Evolutionary conservation across 2,888 invertebrate species (phyloP).

Genomic region (Pollenia amentaria): DNA sequence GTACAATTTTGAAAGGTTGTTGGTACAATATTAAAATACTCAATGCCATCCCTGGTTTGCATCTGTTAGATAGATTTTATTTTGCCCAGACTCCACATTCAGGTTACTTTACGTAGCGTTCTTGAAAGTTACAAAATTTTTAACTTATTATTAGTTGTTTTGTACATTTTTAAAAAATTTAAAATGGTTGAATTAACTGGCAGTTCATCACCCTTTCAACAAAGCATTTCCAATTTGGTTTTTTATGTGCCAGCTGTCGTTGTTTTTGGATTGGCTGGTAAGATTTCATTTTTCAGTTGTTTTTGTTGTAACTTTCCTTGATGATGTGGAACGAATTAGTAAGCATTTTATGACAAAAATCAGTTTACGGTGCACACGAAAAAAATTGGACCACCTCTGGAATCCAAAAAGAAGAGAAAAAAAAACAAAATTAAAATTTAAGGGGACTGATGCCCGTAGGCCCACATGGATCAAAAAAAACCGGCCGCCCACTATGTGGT

Average conservation of each 20-base stretch:
- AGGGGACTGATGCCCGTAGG: no score
- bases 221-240: slow-evolving; percentile 94
- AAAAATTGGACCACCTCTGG: no score
- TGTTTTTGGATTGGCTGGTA: slow-evolving; percentile 91
- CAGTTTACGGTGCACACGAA: no score
- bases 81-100: slow-evolving; percentile 51
- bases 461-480: no score
- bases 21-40: no score
- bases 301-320: slow-evolving; percentile 45
- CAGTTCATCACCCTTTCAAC: slow-evolving; percentile 91
- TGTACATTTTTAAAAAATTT: slow-evolving; percentile 1
- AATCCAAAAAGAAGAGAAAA: no score
- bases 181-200: slow-evolving; percentile 94
- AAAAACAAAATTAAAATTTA: no score
- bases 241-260: slow-evolving; percentile 94
- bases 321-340: slow-evolving; percentile 66
- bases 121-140: neutral
- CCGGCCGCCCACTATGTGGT: no score
- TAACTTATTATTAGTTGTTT: slow-evolving; percentile 13
- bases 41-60: no score
- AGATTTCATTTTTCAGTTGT: slow-evolving; percentile 77
- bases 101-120: neutral
- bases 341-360: slow-evolving; percentile 64
- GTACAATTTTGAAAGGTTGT: no score
- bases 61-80: slow-evolving; percentile 46